Evolutionary conservation across 2,797 vertebrate species (phyloP), one percentile per base, ranked within the genome.

Genomic region (Lagorchestes hirsutus): DNA sequence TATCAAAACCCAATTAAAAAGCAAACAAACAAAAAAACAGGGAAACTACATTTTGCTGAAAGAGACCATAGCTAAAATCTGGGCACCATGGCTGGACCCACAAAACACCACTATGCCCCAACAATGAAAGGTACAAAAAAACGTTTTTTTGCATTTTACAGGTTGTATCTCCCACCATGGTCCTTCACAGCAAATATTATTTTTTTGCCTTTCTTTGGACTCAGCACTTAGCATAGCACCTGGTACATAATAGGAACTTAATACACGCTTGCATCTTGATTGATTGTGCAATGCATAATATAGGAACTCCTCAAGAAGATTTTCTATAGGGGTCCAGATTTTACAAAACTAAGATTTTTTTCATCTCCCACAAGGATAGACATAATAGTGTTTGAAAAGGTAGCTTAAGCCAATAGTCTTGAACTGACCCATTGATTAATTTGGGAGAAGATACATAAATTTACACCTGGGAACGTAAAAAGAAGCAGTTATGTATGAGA

Each of bases 231-330:
- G 62, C n/a, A 9, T 9, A 22, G 62, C 5, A 18, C 31, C 13
- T 11, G 29, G 31, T 4, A 62, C 12, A 34, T 22, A 14, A 13
- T 0, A 40, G 62, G 16, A n/a, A 40, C n/a, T 40, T 74, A 18
- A 74, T 22, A 22, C 40, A 74, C 22, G 6, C n/a, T n/a, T 40
- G 2, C n/a, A 22, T 18, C 22, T 74, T 9, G 34, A 74, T 74
- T 6, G 34, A 16, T 40, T 74, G 22, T 74, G n/a, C 67, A 40
- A 40, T 22, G n/a, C 0, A 96, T 92, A 95, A 91, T 90, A 97
- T 59, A 96, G 31, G 96, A 94, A 46, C 4, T 92, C 14, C 92
- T 92, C 92, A 93, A 96, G 74, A 92, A 97, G 93, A 92, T 90
- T 90, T 46, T 96, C 40, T 31, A 92, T 0, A 14, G 58, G 50